Evolutionary conservation across 2,113 vertebrate genomes (phyloP).

Genomic region (Brachirus orientalis): DNA sequence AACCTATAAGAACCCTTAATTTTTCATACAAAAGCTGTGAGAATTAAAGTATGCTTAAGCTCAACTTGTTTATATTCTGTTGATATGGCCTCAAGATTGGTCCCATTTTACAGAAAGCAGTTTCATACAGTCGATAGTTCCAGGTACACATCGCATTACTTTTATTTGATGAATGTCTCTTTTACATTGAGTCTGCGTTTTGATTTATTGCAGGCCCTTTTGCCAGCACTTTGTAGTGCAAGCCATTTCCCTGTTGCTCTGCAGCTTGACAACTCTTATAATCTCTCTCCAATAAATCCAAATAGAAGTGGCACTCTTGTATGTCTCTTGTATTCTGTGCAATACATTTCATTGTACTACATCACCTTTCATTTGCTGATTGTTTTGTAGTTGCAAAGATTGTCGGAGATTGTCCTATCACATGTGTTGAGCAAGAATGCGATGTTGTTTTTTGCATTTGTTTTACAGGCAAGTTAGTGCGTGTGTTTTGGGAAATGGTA

Average conservation of each 20-base stretch:
- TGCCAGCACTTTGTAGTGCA: slow-evolving; percentile 56
- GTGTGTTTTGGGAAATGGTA: slow-evolving; percentile 4
- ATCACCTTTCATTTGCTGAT: slow-evolving; percentile 64
- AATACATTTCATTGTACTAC: slow-evolving; percentile 61
- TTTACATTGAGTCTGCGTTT: slow-evolving; percentile 60
- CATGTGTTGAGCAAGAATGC: slow-evolving; percentile 22
- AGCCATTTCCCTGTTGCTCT: slow-evolving; percentile 69
- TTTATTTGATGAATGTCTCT: slow-evolving; percentile 69
- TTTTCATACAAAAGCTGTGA: background rate
- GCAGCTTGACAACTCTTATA: slow-evolving; percentile 63
- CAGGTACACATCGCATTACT: slow-evolving; percentile 44
- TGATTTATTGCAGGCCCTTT: slow-evolving; percentile 70
- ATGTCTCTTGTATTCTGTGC: slow-evolving; percentile 58
- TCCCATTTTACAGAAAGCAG: slow-evolving; percentile 7
- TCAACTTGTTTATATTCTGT: slow-evolving; percentile 2
- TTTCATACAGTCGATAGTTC: slow-evolving; percentile 26
- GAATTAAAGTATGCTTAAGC: background rate
- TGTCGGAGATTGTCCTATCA: slow-evolving; percentile 44
- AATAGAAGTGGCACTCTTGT: slow-evolving; percentile 67
- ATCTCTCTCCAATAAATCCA: slow-evolving; percentile 75
- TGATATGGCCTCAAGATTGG: background rate
- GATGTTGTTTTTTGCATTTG: slow-evolving; percentile 14
- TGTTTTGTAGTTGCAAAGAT: slow-evolving; percentile 71
- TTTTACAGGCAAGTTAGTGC: slow-evolving; percentile 18
- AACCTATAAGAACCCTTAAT: background rate